These are phyloP conservation scores for Siniperca knerii DNA, from an alignment of 2,113 vertebrate species.

Conservation along the genomic window DNA sequence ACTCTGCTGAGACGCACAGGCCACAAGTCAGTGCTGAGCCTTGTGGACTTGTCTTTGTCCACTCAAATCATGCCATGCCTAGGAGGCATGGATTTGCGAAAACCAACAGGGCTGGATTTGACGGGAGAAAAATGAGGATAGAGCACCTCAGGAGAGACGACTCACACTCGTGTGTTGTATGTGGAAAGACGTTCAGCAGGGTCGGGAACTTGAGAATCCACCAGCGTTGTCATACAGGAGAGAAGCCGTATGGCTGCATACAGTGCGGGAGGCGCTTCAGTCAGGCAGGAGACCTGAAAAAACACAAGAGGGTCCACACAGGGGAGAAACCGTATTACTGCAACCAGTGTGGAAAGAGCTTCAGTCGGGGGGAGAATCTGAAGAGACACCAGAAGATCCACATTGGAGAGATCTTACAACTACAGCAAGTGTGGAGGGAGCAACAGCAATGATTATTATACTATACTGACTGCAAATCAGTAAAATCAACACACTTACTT, in stretches of 20 bases:
- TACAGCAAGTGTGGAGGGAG: slow-evolving; percentile 70
- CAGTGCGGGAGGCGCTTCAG: slow-evolving; percentile 83
- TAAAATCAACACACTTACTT: neutral
- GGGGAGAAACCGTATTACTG: slow-evolving; percentile 85
- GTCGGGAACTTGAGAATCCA: slow-evolving; percentile 82
- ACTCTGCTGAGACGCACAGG: slow-evolving; percentile 2
- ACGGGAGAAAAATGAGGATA: slow-evolving; percentile 41
- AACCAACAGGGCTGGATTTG: slow-evolving; percentile 31
- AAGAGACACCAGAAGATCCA: slow-evolving; percentile 85
- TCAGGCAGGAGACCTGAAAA: slow-evolving; percentile 84
- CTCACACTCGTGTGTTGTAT: slow-evolving; percentile 74
- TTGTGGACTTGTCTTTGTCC: slow-evolving; percentile 42
- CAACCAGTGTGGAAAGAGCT: slow-evolving; percentile 82
- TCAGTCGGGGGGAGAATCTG: slow-evolving; percentile 83
- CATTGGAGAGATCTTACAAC: slow-evolving; percentile 65
- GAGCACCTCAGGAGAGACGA: slow-evolving; percentile 44
- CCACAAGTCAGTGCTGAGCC: slow-evolving; percentile 19
- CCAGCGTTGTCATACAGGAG: slow-evolving; percentile 83
- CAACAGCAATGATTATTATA: slow-evolving; percentile 31
- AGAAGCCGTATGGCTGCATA: slow-evolving; percentile 82
- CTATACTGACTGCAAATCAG: neutral
- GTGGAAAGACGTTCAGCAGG: slow-evolving; percentile 82
- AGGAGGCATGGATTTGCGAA: slow-evolving; percentile 64
- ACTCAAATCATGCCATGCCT: slow-evolving; percentile 22
- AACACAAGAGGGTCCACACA: slow-evolving; percentile 84